Evolutionary conservation across 2,113 vertebrate species (phyloP).

Genomic region (Lophotis ruficrista): DNA sequence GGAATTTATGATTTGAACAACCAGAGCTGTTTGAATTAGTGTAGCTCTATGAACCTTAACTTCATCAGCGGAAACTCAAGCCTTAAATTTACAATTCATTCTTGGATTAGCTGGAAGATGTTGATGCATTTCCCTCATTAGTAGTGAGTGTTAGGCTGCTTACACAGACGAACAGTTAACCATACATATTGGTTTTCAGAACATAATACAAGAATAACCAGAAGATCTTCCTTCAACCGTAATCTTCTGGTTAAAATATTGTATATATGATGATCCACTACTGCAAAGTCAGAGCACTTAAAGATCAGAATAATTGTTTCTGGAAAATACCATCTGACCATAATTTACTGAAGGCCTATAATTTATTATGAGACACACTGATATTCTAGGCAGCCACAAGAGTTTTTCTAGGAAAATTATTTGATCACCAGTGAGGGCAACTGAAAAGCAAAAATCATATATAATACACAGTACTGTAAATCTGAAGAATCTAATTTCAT

Average conservation of each 20-base stretch:
- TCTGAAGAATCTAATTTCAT: neutral
- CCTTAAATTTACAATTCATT: neutral
- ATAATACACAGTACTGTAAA: neutral
- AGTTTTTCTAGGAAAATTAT: neutral
- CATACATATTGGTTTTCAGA: neutral
- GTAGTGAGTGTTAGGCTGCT: neutral
- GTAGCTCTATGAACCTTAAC: neutral
- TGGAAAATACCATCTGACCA: neutral
- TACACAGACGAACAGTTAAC: neutral
- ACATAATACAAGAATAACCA: neutral
- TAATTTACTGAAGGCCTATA: neutral
- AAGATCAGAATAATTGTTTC: neutral
- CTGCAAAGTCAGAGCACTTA: neutral
- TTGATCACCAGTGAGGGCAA: neutral
- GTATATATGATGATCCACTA: neutral
- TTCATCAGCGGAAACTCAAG: neutral
- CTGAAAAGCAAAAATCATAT: neutral
- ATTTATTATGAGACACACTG: neutral
- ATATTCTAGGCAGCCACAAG: neutral
- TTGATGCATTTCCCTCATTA: accelerated
- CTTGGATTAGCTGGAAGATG: neutral
- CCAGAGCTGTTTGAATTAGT: neutral
- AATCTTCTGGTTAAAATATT: neutral
- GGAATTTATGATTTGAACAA: neutral
- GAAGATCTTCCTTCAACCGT: neutral